Evolutionary conservation across 2,888 invertebrate species (phyloP).

Genomic region (Asteroscopus sphinx): DNA sequence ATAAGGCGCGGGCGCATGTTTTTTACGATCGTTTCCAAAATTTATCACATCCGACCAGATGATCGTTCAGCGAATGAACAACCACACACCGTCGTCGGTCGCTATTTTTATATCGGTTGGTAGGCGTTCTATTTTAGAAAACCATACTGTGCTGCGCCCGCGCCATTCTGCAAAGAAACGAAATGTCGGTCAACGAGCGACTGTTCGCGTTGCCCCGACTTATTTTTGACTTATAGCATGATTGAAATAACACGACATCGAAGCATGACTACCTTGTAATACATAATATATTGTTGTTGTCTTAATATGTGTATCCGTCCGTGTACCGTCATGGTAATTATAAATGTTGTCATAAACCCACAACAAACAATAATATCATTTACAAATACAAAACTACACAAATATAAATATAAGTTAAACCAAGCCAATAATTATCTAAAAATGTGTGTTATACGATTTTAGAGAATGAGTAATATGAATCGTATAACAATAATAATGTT

Average conservation of each 20-base stretch:
- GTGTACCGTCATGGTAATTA: slow-evolving; percentile 70
- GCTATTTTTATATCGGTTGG: slow-evolving; percentile 81
- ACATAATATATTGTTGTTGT: slow-evolving; percentile 64
- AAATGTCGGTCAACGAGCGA: slow-evolving; percentile 83
- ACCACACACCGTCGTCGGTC: slow-evolving; percentile 67
- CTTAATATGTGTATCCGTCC: slow-evolving; percentile 66
- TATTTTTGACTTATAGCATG: slow-evolving; percentile 78
- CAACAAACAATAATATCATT: slow-evolving; percentile 65
- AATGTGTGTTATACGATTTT: slow-evolving; percentile 53
- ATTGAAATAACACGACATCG: slow-evolving; percentile 71
- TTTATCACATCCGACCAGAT: slow-evolving; percentile 70
- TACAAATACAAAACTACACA: slow-evolving; percentile 58
- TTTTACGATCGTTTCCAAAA: slow-evolving; percentile 65
- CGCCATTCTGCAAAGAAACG: slow-evolving; percentile 78
- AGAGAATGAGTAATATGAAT: slow-evolving; percentile 52
- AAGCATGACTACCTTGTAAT: slow-evolving; percentile 78
- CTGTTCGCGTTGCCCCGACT: slow-evolving; percentile 69
- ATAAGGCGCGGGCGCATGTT: slow-evolving; percentile 79
- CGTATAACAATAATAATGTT: slow-evolving; percentile 71
- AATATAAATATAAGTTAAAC: slow-evolving; percentile 51
- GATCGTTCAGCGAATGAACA: slow-evolving; percentile 71
- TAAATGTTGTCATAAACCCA: slow-evolving; percentile 65
- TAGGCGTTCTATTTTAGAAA: slow-evolving; percentile 84
- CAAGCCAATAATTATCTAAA: slow-evolving; percentile 45
- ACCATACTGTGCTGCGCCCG: slow-evolving; percentile 81